phyloP scores from a whole-genome alignment of 2,113 vertebrate species.

The Peromyscus leucopus region DNA sequence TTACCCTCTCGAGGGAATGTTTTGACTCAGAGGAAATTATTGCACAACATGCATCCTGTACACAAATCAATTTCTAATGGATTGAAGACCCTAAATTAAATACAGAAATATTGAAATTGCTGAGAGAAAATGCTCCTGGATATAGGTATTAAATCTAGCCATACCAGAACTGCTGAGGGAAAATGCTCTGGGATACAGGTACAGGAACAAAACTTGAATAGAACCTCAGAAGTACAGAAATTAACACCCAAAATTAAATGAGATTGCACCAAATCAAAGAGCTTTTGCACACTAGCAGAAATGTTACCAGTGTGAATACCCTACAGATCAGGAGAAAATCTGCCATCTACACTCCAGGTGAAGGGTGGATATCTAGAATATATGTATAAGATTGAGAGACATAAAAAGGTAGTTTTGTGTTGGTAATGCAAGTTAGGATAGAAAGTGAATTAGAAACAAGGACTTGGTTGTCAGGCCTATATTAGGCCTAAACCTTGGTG shows the following conservation, averaged over 20 bases:
- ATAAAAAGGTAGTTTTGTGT: too few species aligned
- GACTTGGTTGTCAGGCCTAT: too few species aligned
- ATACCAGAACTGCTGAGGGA: too few species aligned
- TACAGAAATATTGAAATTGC: not conserved
- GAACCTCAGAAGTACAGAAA: not conserved
- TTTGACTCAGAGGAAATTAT: not conserved
- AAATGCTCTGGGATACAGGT: not conserved
- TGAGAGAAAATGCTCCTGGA: not conserved
- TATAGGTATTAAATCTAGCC: too few species aligned
- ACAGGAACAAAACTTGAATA: not conserved
- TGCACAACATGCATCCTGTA: not conserved
- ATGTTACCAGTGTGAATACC: not conserved
- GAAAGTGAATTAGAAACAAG: too few species aligned
- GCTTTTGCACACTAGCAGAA: not conserved
- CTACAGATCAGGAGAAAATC: not conserved
- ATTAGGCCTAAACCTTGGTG: too few species aligned
- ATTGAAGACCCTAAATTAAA: not conserved
- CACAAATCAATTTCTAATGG: not conserved
- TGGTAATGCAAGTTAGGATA: too few species aligned
- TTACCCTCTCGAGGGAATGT: not conserved
- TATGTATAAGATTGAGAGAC: too few species aligned
- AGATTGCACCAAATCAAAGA: not conserved
- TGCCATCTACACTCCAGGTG: not conserved
- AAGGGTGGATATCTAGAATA: not conserved
- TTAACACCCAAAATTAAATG: not conserved